These are phyloP conservation scores for Thinocorus orbignyianus DNA, from an alignment of 2,113 vertebrate genomes.

Conservation along the genomic window DNA sequence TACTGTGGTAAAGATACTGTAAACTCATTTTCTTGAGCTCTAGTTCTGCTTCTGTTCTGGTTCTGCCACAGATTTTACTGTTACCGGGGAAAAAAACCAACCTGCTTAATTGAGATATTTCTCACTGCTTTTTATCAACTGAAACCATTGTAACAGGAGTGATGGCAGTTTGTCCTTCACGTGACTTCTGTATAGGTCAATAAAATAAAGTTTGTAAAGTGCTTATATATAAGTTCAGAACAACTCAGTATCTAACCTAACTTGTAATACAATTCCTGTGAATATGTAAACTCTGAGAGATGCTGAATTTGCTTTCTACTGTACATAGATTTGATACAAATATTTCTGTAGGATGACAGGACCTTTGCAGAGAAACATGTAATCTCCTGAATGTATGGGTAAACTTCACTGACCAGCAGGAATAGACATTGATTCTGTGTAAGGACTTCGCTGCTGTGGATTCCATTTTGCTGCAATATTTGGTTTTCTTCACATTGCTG, in stretches of 20 bases:
- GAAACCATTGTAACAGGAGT: background rate
- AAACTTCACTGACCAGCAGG: background rate
- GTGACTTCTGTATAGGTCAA: background rate
- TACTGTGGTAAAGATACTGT: background rate
- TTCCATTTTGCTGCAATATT: background rate
- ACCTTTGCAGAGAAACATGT: background rate
- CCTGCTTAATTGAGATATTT: background rate
- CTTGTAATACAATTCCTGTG: background rate
- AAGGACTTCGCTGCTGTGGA: background rate
- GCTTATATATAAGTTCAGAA: background rate
- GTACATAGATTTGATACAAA: background rate
- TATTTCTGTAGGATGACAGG: background rate
- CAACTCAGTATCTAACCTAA: background rate
- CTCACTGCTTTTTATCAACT: background rate
- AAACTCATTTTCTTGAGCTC: background rate
- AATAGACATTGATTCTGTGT: background rate
- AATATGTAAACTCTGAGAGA: background rate
- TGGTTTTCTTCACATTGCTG: background rate
- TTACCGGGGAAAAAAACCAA: background rate
- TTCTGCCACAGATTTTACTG: background rate
- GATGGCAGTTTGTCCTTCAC: background rate
- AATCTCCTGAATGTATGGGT: background rate
- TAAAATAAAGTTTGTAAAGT: background rate
- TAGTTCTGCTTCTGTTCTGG: background rate
- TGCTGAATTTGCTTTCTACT: background rate